These are phyloP conservation scores for Rhyzopertha dominica DNA, from an alignment of 1,140 invertebrate species.

Conservation along the genomic window DNA sequence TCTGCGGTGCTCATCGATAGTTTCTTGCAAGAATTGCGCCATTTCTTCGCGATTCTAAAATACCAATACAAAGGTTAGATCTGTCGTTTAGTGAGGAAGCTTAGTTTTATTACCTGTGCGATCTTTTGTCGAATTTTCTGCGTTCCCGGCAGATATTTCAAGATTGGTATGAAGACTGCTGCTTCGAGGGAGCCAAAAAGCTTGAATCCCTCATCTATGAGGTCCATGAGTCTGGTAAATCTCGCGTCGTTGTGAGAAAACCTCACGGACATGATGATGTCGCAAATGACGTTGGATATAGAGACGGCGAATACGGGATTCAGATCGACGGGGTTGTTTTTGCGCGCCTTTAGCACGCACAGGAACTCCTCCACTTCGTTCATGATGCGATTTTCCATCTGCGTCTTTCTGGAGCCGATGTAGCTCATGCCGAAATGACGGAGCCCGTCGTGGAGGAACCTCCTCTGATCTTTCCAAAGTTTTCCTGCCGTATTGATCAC, in stretches of 20 bases:
- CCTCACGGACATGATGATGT: conserved; percentile 81
- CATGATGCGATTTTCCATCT: conserved; percentile 83
- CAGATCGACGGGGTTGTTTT: conserved; percentile 62
- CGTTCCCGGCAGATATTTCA: conserved; percentile 71
- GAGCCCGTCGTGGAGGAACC: conserved; percentile 84
- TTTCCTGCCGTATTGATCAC: conserved; percentile 86
- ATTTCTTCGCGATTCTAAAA: conserved; percentile 73
- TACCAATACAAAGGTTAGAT: conserved; percentile 5
- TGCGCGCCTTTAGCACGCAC: conserved; percentile 52
- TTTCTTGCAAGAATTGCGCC: conserved; percentile 75
- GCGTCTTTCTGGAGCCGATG: conserved; percentile 68
- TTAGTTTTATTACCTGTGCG: conserved; percentile 47
- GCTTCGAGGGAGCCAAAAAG: conserved; percentile 66
- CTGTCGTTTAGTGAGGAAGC: conserved; percentile 1
- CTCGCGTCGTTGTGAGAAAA: conserved; percentile 70
- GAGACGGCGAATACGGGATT: conserved; percentile 70
- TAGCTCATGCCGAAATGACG: conserved; percentile 87
- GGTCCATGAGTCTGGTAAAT: conserved; percentile 72
- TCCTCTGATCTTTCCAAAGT: conserved; percentile 87
- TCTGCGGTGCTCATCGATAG: conserved; percentile 71
- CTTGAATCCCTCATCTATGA: conserved; percentile 85
- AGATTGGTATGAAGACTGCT: conserved; percentile 63
- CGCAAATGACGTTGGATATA: conserved; percentile 88
- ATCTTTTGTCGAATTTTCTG: conserved; percentile 69
- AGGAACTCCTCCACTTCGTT: conserved; percentile 73